Conservation (phyloP, 2,797 vertebrate species). For the Enteromius treurensis region DNA sequence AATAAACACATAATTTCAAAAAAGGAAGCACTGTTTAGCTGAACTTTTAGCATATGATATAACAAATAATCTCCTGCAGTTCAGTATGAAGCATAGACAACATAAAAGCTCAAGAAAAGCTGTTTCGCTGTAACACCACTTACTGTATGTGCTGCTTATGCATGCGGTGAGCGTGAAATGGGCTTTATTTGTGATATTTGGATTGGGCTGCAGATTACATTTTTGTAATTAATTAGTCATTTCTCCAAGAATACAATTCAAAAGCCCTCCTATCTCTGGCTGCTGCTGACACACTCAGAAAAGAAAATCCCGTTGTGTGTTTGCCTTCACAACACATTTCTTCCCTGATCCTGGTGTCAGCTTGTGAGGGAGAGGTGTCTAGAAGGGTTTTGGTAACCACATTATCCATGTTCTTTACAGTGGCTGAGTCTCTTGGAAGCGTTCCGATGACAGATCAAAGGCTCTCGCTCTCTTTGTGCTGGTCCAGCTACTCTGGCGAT, state of each 20-base stretch:
- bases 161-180: not conserved
- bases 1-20: too few relatives aligned
- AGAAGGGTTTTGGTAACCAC: slow-evolving; percentile 16
- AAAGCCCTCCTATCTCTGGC: slow-evolving; percentile 7
- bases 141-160: not conserved
- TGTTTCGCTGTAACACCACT: not conserved
- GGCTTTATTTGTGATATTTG: slow-evolving; percentile 22
- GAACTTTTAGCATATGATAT: too few relatives aligned
- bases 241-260: not conserved
- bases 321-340: slow-evolving; percentile 20
- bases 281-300: slow-evolving; percentile 2
- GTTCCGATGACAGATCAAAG: slow-evolving; percentile 46
- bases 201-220: slow-evolving; percentile 2
- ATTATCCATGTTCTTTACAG: slow-evolving; percentile 43
- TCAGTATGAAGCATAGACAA: not conserved
- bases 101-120: not conserved
- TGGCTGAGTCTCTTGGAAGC: slow-evolving; percentile 30
- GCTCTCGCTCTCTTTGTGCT: not conserved
- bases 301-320: slow-evolving; percentile 23
- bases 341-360: slow-evolving; percentile 11
- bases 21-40: too few relatives aligned
- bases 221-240: slow-evolving; percentile 20
- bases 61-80: not conserved
- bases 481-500: slow-evolving; percentile 8
- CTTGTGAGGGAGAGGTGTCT: slow-evolving; percentile 23